A percentile compares a stretch with the other conserved stretches of the same genome.
Conservation (phyloP, 2,888 invertebrate species). For the Shargacucullia verbasci region DNA sequence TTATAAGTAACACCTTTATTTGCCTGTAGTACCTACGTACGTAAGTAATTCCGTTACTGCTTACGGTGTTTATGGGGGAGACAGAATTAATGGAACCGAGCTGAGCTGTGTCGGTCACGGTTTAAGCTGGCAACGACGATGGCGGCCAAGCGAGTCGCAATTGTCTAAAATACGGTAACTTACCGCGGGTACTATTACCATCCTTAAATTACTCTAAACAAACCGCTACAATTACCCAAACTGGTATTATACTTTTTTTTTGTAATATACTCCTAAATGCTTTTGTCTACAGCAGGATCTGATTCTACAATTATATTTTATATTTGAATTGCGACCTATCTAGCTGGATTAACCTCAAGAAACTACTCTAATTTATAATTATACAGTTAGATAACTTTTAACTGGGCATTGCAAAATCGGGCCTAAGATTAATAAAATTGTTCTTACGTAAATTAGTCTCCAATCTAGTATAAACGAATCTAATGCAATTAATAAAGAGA, state of each 20-base stretch:
- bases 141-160: slow-evolving; percentile 61
- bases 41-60: slow-evolving; percentile 16
- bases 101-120: slow-evolving; percentile 52
- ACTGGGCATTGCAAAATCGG: no score
- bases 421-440: not conserved
- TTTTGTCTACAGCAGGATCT: no score
- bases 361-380: no score
- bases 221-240: slow-evolving; percentile 6
- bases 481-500: slow-evolving; percentile 21
- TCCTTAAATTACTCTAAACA: slow-evolving; percentile 25
- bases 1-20: no score
- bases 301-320: no score
- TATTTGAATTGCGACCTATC: no score
- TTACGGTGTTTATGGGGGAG: slow-evolving; percentile 5
- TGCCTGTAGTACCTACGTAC: no score
- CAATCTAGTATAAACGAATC: slow-evolving; percentile 21
- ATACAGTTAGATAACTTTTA: no score
- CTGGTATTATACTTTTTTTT: no score
- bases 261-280: no score
- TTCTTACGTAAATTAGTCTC: slow-evolving; percentile 26
- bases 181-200: slow-evolving; percentile 38
- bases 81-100: slow-evolving; percentile 30
- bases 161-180: slow-evolving; percentile 65
- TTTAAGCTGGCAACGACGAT: slow-evolving; percentile 49
- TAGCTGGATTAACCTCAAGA: no score